A percentile compares a stretch with the other conserved stretches of the same genome.
Conservation (phyloP, 2,888 invertebrate species). For the Calameuta idolon region DNA sequence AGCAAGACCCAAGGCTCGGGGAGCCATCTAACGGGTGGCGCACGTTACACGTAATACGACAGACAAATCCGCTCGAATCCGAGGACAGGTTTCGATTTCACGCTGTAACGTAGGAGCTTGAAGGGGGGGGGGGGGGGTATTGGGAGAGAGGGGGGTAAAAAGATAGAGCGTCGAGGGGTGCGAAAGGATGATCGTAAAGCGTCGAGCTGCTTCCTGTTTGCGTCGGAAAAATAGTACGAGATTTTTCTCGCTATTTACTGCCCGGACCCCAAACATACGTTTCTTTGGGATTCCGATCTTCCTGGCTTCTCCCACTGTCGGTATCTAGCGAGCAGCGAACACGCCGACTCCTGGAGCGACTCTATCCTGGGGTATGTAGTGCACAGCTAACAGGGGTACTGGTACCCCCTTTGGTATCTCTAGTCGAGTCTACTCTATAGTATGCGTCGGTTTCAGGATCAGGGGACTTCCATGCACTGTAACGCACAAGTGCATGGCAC, state of each 20-base stretch:
- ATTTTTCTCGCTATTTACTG: conserved; percentile 6
- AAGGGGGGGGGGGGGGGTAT: not conserved
- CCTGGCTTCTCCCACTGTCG: not conserved
- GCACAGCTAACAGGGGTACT: not conserved
- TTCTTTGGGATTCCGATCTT: not conserved
- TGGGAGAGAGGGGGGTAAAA: not conserved
- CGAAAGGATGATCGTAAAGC: not conserved
- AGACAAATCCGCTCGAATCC: not conserved
- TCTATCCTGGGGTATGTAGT: not conserved
- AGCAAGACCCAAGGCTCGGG: not conserved
- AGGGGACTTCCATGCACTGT: not conserved
- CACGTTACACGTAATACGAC: not conserved
- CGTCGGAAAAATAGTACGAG: conserved; percentile 1
- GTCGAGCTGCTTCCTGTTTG: not conserved
- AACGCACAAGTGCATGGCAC: not conserved
- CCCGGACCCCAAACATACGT: not conserved
- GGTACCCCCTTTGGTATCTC: not conserved
- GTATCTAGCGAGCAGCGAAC: not conserved
- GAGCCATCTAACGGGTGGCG: not conserved
- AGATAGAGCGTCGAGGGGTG: not conserved
- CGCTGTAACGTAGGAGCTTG: not conserved
- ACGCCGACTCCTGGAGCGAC: not conserved
- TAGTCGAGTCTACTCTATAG: not conserved
- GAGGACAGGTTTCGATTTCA: conserved; percentile 6
- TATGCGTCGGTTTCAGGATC: not conserved